These are phyloP conservation scores for Spea hammondii DNA, from an alignment of 2,797 vertebrate species.

Conservation along the genomic window DNA sequence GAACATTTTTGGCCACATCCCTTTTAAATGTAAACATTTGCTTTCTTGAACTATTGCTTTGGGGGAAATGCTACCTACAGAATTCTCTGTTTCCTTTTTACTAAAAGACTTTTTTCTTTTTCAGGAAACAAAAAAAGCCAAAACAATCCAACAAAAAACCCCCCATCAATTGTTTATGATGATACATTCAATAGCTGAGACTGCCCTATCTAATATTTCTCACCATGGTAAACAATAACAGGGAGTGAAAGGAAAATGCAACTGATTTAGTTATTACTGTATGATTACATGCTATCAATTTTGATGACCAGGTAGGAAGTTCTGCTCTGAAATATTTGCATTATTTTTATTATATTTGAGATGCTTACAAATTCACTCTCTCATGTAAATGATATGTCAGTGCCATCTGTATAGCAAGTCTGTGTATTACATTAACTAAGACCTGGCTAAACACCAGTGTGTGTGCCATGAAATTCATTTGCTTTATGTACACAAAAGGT, in stretches of 20 bases:
- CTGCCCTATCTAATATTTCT: neutral
- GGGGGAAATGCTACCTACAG: neutral
- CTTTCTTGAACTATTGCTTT: neutral
- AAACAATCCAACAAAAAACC: too few species aligned
- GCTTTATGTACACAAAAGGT: too few species aligned
- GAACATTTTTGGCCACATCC: neutral
- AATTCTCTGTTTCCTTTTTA: neutral
- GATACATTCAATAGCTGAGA: neutral
- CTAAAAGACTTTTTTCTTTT: neutral
- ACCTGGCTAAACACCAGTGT: too few species aligned
- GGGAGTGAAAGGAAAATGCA: neutral
- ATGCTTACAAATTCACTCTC: neutral
- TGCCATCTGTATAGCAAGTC: neutral
- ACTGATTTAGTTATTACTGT: too few species aligned
- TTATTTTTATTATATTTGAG: neutral
- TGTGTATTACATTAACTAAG: too few species aligned
- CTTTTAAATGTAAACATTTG: constrained; percentile 13
- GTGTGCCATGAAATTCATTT: too few species aligned
- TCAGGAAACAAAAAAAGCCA: neutral
- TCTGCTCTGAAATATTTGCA: neutral
- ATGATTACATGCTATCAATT: too few species aligned
- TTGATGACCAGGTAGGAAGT: too few species aligned
- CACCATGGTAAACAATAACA: neutral
- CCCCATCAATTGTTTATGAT: neutral
- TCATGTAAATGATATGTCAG: neutral